Percentiles rank a stretch among this genome's conserved stretches.
phyloP scores from a whole-genome alignment of 2,113 vertebrate genomes.

The Hippocampus comes region DNA sequence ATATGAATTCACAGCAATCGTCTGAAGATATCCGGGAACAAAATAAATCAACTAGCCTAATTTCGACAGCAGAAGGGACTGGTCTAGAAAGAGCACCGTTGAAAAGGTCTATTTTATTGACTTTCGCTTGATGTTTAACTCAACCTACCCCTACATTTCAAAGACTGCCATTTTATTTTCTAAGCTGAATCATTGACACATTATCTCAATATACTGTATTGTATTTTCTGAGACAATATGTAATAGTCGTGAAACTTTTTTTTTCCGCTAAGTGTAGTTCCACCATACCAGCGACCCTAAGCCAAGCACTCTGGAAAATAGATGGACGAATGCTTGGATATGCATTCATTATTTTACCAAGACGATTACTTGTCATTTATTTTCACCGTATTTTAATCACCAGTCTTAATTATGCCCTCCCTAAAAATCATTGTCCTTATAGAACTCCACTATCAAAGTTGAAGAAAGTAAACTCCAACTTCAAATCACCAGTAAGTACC shows the following conservation, averaged over 20 bases:
- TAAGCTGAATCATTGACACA: background rate
- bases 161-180: background rate
- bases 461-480: constrained; percentile 62
- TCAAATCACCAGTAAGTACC: constrained; percentile 75
- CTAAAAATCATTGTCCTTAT: background rate
- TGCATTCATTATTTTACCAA: too few species aligned
- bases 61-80: constrained; percentile 27
- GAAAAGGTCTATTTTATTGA: constrained; percentile 38
- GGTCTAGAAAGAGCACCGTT: constrained; percentile 18
- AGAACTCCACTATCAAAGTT: constrained; percentile 63
- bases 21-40: background rate
- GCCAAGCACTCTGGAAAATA: too few species aligned
- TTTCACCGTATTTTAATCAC: background rate
- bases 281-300: background rate
- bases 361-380: background rate
- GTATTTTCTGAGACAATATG: too few species aligned
- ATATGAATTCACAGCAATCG: constrained; percentile 33
- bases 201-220: background rate
- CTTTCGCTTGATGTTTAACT: background rate
- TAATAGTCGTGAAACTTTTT: too few species aligned
- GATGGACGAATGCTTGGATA: too few species aligned
- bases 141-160: background rate
- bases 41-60: background rate
- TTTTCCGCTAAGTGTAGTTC: background rate
- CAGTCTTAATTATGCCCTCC: background rate